Base-by-base conservation (phyloP, 2,888 invertebrate genomes). In the Eilema sororculum region DNA sequence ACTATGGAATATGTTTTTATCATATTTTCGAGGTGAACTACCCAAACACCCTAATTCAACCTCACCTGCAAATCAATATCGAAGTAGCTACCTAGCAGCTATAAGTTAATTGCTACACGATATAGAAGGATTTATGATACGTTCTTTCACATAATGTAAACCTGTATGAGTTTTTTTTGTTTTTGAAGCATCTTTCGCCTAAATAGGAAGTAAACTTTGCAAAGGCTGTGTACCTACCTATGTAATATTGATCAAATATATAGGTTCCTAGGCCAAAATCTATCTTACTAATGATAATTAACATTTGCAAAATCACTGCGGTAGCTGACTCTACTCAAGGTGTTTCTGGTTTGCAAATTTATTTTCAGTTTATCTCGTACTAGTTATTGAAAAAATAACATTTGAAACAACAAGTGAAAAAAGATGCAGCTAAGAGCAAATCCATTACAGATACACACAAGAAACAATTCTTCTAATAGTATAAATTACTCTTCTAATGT, bases 401-500 rank as follows among this genome's bases (percentile, higher is more conserved):
- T 37, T 37, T 33, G 5, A n/a, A 30, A 28, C 2, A 28, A 28
- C 4, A 30, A 3, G 2, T 37, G 24, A 33, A 33, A 63, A 3
- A 41, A 24, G 33, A 13, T 16, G 6, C 56, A 65, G 16, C 57
- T 22, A 65, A 65, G 24, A 65, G 24, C 30, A 13, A 41, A 28
- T 56, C 10, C 30, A 22, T 56, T 4, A 24, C 4, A 33, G 20
- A 57, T 33, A 60, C 41, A 16, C 41, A 16, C 33, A 56, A 56
- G 28, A 60, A 64, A 24, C 5, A 24, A 22, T 24, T 46, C 30
- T 62, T 58, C 28, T 57, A 22, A 24, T 25, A 62, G 20, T 5
- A 59, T 3, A 37, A 16, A 52, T 60, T 63, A 37, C 52, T 52
- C 20, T 60, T 65, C 60, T 64, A 70, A 65, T 68, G 66, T 58